Conservation (phyloP, 2,113 vertebrate species). For the Trogon melanurus region DNA sequence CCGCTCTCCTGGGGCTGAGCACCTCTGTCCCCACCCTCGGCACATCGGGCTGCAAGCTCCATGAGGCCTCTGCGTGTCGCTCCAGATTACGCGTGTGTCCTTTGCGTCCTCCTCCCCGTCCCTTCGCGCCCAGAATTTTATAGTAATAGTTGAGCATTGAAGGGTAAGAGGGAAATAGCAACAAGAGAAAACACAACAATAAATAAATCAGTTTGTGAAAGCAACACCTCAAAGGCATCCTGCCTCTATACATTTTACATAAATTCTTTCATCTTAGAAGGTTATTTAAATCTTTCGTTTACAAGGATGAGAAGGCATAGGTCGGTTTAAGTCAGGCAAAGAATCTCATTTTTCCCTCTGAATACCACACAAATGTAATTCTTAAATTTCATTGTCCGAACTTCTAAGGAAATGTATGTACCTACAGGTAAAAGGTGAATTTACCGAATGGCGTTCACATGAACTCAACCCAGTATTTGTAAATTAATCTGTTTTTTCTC, state of each 20-base stretch:
- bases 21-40: neutral
- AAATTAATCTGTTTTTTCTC: neutral
- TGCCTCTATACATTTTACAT: neutral
- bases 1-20: neutral
- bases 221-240: neutral
- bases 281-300: neutral
- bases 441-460: neutral
- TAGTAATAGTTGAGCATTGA: neutral
- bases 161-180: neutral
- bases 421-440: neutral
- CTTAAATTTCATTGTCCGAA: neutral
- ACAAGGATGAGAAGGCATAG: neutral
- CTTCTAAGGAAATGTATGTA: neutral
- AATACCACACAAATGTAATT: neutral
- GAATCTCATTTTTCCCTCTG: neutral
- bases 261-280: neutral
- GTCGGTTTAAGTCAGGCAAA: neutral
- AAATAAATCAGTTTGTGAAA: neutral
- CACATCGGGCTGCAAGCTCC: too few species aligned
- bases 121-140: accelerated
- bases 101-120: neutral
- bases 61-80: neutral
- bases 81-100: neutral
- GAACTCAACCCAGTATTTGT: neutral
- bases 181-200: neutral